Evolutionary conservation across 1,140 invertebrate species (phyloP).

Genomic region (Leptinotarsa undecemlineata): DNA sequence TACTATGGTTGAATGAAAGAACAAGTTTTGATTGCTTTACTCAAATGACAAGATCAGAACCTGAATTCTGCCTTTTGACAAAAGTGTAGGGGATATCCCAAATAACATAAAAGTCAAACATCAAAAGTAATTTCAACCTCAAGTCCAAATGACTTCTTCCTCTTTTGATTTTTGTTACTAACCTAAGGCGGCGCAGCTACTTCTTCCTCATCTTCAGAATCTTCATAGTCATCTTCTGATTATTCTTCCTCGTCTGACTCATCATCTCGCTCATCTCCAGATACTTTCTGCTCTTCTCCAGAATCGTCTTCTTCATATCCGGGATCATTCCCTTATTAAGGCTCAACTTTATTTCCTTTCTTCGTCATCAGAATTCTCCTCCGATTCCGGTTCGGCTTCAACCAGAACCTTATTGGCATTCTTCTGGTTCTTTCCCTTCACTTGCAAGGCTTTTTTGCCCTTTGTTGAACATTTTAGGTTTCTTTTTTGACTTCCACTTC

Average conservation of each 20-base stretch:
- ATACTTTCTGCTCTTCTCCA: constrained; percentile 30
- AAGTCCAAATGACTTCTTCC: constrained; percentile 37
- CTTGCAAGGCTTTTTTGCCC: no score
- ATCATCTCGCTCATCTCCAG: constrained; percentile 25
- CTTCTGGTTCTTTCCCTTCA: no score
- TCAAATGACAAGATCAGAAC: no score
- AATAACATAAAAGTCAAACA: constrained; percentile 6
- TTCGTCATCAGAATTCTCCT: constrained; percentile 30
- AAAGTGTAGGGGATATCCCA: neutral
- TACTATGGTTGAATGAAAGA: no score
- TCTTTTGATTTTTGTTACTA: constrained; percentile 40
- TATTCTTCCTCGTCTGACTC: constrained; percentile 37
- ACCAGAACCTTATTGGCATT: no score
- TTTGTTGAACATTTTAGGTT: neutral
- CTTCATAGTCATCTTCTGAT: constrained; percentile 34
- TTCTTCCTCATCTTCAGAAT: constrained; percentile 38
- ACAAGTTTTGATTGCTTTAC: no score
- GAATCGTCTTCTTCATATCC: constrained; percentile 31
- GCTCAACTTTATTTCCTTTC: constrained; percentile 25
- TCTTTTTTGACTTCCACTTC: neutral
- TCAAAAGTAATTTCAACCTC: constrained; percentile 20
- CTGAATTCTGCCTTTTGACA: no score
- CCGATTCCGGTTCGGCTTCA: no score
- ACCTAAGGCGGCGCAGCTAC: constrained; percentile 32
- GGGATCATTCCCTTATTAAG: constrained; percentile 16